A percentile compares a stretch with the other conserved stretches of the same genome.
Conservation (phyloP, 2,888 invertebrate species). For the Tenthredo mesomela region DNA sequence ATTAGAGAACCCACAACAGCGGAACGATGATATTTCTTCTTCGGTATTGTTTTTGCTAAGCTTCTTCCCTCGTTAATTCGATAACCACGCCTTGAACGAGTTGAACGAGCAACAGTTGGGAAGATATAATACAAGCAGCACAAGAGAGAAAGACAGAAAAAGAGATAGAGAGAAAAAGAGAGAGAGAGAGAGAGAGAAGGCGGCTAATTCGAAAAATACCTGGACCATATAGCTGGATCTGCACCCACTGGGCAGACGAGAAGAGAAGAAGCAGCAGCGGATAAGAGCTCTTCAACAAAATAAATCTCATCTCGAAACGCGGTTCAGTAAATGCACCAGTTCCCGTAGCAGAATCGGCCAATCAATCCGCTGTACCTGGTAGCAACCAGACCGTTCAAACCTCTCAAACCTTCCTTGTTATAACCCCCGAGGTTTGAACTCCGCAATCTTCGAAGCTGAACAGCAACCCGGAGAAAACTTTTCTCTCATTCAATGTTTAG, state of each 20-base stretch:
- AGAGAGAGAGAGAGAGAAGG: background rate
- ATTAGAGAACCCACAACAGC: background rate
- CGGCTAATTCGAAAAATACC: constrained; percentile 25
- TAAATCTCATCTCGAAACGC: constrained; percentile 47
- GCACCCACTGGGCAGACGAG: constrained; percentile 12
- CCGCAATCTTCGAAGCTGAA: background rate
- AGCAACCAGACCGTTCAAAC: background rate
- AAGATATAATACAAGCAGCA: background rate
- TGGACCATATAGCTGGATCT: background rate
- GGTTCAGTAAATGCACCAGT: constrained; percentile 44
- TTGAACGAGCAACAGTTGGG: background rate
- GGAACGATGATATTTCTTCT: background rate
- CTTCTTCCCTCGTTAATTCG: constrained; percentile 20
- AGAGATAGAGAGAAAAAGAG: background rate
- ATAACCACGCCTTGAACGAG: background rate
- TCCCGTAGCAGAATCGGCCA: constrained; percentile 12
- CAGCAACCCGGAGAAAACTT: background rate
- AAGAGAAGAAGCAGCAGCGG: constrained; percentile 20
- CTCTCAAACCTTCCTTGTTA: constrained; percentile 16
- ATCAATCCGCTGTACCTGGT: constrained; percentile 26
- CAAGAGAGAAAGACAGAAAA: background rate
- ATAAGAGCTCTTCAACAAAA: constrained; percentile 46
- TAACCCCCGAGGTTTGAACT: background rate
- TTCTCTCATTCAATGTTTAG: background rate
- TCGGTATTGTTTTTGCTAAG: background rate